A percentile compares a stretch with the other conserved stretches of the same genome.
phyloP scores from a whole-genome alignment of 2,888 invertebrate genomes.

The Gymnosoma rotundatum region DNA sequence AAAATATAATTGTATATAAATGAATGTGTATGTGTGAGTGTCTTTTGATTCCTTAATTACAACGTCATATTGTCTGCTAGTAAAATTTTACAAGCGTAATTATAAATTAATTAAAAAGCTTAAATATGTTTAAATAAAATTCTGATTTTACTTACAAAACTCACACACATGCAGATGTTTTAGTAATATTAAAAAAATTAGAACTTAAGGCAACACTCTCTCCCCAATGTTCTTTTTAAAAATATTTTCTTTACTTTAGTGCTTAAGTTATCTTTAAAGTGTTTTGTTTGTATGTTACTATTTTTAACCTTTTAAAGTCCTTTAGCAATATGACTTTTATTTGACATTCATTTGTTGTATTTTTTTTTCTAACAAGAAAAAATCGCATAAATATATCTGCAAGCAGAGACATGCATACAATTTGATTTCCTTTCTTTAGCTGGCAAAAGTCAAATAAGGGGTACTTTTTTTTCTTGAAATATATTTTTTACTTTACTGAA shows the following conservation, averaged over 20 bases:
- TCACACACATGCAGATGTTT: not conserved
- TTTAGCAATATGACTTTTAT: conserved; percentile 67
- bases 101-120: conserved; percentile 67
- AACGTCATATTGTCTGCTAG: conserved; percentile 70
- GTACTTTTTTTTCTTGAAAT: not conserved
- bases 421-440: conserved; percentile 23
- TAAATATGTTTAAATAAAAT: conserved; percentile 35
- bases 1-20: not conserved
- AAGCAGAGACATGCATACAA: conserved; percentile 53
- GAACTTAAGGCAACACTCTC: not conserved
- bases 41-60: conserved; percentile 68
- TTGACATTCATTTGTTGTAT: conserved; percentile 66
- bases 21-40: conserved; percentile 6
- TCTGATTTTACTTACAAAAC: not conserved
- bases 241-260: not conserved
- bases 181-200: conserved; percentile 10
- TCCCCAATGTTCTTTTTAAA: too few relatives aligned
- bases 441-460: conserved; percentile 28
- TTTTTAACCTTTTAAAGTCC: conserved; percentile 64
- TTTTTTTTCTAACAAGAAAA: conserved; percentile 21
- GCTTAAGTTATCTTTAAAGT: conserved; percentile 21
- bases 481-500: not conserved
- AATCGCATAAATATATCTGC: not conserved
- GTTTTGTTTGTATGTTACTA: not conserved
- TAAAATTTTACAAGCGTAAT: conserved; percentile 66